Evolutionary conservation across 2,888 invertebrate genomes (phyloP).

Genomic region (Corbicula japonica): DNA sequence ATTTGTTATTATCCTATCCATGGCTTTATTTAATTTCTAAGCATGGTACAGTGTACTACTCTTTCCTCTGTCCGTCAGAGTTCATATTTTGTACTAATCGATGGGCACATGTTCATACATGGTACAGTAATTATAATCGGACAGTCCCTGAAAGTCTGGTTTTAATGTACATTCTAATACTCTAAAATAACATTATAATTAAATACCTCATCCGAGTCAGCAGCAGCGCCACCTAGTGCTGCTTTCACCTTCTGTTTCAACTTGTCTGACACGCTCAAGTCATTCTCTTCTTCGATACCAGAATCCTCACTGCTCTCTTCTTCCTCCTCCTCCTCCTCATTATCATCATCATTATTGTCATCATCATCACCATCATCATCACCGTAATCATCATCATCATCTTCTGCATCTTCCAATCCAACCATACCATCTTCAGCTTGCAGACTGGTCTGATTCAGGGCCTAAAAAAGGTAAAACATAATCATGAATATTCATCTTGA

Average conservation of each 20-base stretch:
- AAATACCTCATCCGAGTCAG: constrained; percentile 87
- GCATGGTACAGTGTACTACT: too few relatives aligned
- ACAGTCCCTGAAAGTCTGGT: too few relatives aligned
- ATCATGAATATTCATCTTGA: too few relatives aligned
- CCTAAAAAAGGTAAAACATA: too few relatives aligned
- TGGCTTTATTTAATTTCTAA: too few relatives aligned
- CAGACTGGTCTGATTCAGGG: constrained; percentile 44
- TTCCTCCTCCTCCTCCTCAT: constrained; percentile 77
- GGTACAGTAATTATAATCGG: too few relatives aligned
- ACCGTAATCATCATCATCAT: constrained; percentile 51
- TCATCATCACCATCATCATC: constrained; percentile 47
- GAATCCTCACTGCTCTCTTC: constrained; percentile 88
- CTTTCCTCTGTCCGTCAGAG: too few relatives aligned
- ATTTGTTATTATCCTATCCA: too few relatives aligned
- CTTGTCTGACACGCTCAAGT: constrained; percentile 89
- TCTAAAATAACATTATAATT: constrained; percentile 30
- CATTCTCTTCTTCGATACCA: constrained; percentile 63
- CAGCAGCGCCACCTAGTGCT: constrained; percentile 89
- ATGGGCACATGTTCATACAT: too few relatives aligned
- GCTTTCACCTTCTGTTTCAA: constrained; percentile 91
- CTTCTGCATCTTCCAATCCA: constrained; percentile 53
- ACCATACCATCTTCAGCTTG: constrained; percentile 58
- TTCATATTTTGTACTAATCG: too few relatives aligned
- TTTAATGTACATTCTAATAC: too few relatives aligned
- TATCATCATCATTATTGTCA: constrained; percentile 19